Percentiles rank a stretch among this genome's conserved stretches.
Conservation (phyloP, 2,797 vertebrate genomes). For the Diplodus puntazzo region DNA sequence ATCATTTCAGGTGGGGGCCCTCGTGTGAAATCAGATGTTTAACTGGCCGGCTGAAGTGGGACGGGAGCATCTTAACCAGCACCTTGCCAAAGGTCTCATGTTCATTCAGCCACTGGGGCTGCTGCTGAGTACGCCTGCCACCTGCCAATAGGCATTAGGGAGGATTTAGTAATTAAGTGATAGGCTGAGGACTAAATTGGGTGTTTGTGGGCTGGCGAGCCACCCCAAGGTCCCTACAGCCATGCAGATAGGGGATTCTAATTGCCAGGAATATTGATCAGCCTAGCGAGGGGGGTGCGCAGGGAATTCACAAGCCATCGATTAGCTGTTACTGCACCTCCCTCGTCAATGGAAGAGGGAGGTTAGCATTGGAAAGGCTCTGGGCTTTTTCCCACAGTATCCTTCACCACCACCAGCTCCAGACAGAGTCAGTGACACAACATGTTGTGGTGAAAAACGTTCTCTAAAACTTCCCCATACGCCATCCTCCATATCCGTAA, state of each 20-base stretch:
- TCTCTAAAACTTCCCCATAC: slow-evolving; percentile 6
- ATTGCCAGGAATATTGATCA: slow-evolving; percentile 91
- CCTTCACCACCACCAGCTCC: slow-evolving; percentile 43
- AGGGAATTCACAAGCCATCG: slow-evolving; percentile 86
- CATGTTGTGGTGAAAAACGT: slow-evolving; percentile 51
- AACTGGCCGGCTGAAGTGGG: slow-evolving; percentile 73
- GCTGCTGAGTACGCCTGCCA: slow-evolving; percentile 72
- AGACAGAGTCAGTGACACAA: slow-evolving; percentile 71
- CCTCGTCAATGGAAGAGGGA: slow-evolving; percentile 82
- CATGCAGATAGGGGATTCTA: slow-evolving; percentile 91
- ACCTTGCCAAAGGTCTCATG: slow-evolving; percentile 86
- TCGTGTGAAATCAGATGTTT: slow-evolving; percentile 83
- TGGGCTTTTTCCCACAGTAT: slow-evolving; percentile 76
- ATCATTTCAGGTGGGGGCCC: slow-evolving; percentile 76
- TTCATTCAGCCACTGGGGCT: slow-evolving; percentile 79
- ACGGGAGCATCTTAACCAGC: slow-evolving; percentile 80
- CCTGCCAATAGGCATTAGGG: slow-evolving; percentile 89
- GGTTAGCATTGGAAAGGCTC: slow-evolving; percentile 76
- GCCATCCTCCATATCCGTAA: slow-evolving; percentile 1
- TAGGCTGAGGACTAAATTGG: slow-evolving; percentile 90
- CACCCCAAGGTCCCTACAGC: slow-evolving; percentile 85
- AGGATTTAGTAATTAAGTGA: slow-evolving; percentile 91
- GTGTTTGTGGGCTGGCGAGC: slow-evolving; percentile 87
- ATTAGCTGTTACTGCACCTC: slow-evolving; percentile 88
- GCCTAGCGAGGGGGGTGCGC: slow-evolving; percentile 74